Evolutionary conservation across 2,888 invertebrate species (phyloP).

Genomic region (Catonia carolina): DNA sequence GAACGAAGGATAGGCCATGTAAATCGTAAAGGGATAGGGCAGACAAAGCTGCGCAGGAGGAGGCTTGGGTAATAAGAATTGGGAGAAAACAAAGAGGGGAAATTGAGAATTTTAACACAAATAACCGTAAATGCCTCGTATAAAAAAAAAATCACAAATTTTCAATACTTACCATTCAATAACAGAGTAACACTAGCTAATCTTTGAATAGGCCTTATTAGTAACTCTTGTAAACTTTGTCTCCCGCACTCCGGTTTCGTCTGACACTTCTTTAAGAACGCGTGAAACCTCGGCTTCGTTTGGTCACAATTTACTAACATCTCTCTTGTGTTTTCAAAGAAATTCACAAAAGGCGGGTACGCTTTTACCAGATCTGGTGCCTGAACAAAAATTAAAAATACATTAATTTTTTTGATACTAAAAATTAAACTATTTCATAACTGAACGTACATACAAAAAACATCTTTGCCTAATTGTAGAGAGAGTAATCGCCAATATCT

Average conservation of each 20-base stretch:
- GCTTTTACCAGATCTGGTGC: constrained; percentile 84
- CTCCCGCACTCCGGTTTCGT: constrained; percentile 92
- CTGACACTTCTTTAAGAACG: constrained; percentile 93
- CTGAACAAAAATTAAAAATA: constrained; percentile 38
- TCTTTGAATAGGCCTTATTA: constrained; percentile 96
- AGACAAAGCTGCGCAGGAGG: no score
- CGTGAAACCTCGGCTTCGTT: constrained; percentile 90
- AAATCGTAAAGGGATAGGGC: no score
- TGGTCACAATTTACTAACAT: constrained; percentile 85
- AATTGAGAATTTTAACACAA: no score
- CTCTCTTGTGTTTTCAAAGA: constrained; percentile 95
- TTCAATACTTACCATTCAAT: constrained; percentile 71
- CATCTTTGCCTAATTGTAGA: no score
- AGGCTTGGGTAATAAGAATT: no score
- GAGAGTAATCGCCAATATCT: no score
- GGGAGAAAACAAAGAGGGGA: no score
- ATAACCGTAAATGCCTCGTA: no score
- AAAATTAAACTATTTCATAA: not conserved
- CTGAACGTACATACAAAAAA: no score
- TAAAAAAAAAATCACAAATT: no score
- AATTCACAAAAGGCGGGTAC: constrained; percentile 97
- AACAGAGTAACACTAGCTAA: constrained; percentile 93
- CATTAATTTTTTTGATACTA: not conserved
- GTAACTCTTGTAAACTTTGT: constrained; percentile 89
- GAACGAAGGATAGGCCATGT: no score